Evolutionary conservation across 2,797 vertebrate species (phyloP).

Genomic region (Gymnothorax javanicus): DNA sequence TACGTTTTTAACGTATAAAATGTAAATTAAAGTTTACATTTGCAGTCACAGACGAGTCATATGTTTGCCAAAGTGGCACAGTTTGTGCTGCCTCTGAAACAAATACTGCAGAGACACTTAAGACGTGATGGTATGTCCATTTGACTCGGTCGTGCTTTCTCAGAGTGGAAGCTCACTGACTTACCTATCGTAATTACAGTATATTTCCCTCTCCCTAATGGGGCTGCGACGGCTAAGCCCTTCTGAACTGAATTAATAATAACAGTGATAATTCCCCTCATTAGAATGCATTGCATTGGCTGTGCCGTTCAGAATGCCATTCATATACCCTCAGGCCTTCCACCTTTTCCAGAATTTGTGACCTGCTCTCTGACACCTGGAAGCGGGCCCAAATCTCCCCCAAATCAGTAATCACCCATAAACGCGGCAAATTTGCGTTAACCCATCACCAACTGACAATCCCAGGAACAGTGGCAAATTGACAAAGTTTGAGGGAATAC

Average conservation of each 20-base stretch:
- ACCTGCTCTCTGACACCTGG: too few relatives aligned
- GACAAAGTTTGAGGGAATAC: too few relatives aligned
- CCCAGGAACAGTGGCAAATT: too few relatives aligned
- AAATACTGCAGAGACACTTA: not conserved
- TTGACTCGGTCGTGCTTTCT: not conserved
- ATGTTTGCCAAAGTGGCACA: not conserved
- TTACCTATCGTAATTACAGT: constrained; percentile 2
- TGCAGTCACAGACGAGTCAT: not conserved
- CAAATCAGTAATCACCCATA: too few relatives aligned
- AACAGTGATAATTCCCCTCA: not conserved
- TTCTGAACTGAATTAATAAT: not conserved
- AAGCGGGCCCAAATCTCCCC: too few relatives aligned
- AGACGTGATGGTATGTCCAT: not conserved
- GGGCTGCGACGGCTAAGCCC: not conserved
- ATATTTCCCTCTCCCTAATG: not conserved
- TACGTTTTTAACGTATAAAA: not conserved
- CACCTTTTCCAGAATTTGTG: too few relatives aligned
- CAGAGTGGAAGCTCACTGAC: not conserved
- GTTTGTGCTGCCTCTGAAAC: not conserved
- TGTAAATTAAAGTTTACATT: not conserved
- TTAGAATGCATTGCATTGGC: not conserved
- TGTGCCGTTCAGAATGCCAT: not conserved
- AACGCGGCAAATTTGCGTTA: too few relatives aligned
- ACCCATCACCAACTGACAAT: too few relatives aligned
- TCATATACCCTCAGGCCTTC: not conserved